A percentile compares a stretch with the other conserved stretches of the same genome.
phyloP scores from a whole-genome alignment of 1,140 invertebrate genomes.

The Drosophila pachea region DNA sequence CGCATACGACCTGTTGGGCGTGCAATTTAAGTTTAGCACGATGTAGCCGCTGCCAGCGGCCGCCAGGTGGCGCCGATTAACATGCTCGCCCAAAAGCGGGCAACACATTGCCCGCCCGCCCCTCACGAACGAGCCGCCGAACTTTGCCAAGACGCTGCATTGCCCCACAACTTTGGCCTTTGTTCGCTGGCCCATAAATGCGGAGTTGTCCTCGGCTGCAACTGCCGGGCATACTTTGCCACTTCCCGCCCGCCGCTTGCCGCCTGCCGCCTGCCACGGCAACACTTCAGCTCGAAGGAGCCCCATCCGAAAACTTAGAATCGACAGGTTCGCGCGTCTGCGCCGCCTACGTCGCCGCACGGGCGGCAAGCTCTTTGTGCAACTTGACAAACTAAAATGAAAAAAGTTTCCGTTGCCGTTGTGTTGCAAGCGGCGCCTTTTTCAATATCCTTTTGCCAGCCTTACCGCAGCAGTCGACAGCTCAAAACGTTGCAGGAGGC shows the following conservation, averaged over 20 bases:
- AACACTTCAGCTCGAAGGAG: constrained; percentile 6
- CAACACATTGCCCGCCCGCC: constrained; percentile 35
- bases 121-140: no score
- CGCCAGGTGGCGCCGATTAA: constrained; percentile 53
- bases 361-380: constrained; percentile 63
- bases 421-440: constrained; percentile 70
- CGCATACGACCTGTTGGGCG: constrained; percentile 34
- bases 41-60: constrained; percentile 5
- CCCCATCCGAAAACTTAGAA: constrained; percentile 46
- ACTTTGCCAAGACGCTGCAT: neutral
- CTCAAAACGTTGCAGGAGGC: constrained; percentile 38
- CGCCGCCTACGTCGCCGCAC: constrained; percentile 7
- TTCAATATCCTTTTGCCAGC: constrained; percentile 63
- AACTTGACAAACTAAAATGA: constrained; percentile 77
- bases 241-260: neutral
- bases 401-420: constrained; percentile 64
- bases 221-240: constrained; percentile 9
- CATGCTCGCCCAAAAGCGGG: constrained; percentile 39
- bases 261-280: neutral
- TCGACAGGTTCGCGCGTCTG: constrained; percentile 16
- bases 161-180: constrained; percentile 11
- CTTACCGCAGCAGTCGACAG: constrained; percentile 26
- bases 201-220: constrained; percentile 46
- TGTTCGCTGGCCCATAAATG: constrained; percentile 60
- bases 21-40: constrained; percentile 28